These are phyloP conservation scores for Bacillus rossius DNA, from an alignment of 1,140 invertebrate genomes.

Conservation along the genomic window DNA sequence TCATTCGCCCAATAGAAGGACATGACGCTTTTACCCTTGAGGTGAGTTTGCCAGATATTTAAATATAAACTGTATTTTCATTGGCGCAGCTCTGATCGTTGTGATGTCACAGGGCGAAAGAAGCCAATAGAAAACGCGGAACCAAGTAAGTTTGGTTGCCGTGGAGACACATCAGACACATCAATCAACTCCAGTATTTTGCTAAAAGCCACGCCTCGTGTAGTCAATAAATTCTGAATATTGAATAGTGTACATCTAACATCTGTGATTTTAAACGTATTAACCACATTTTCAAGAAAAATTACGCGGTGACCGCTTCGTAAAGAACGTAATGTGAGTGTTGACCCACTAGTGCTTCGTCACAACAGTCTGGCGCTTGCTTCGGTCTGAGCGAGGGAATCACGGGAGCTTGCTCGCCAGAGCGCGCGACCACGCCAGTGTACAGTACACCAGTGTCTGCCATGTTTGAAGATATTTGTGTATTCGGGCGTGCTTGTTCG, in stretches of 20 bases:
- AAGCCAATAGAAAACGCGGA: slow-evolving; percentile 15
- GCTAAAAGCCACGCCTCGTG: slow-evolving; percentile 20
- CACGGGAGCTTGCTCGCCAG: slow-evolving; percentile 8
- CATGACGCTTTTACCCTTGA: slow-evolving; percentile 13
- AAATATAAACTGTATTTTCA: slow-evolving; percentile 14
- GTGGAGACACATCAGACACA: slow-evolving; percentile 17
- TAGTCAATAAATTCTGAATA: slow-evolving; percentile 22
- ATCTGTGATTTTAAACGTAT: slow-evolving; percentile 1
- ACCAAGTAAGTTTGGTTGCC: slow-evolving; percentile 7
- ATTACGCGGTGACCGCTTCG: neutral
- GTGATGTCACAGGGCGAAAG: slow-evolving; percentile 16
- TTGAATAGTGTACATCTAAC: slow-evolving; percentile 15
- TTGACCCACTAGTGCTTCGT: neutral
- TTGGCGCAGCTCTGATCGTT: slow-evolving; percentile 6
- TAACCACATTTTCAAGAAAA: neutral
- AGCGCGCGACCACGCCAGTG: slow-evolving; percentile 18
- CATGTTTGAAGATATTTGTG: slow-evolving; percentile 18
- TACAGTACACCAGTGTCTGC: slow-evolving; percentile 17
- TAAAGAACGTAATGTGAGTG: neutral
- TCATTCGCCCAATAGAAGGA: slow-evolving; percentile 16
- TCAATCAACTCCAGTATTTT: slow-evolving; percentile 22
- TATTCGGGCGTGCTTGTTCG: slow-evolving; percentile 16
- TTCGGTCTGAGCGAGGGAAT: slow-evolving; percentile 7
- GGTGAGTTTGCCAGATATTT: neutral
- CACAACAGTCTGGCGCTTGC: slow-evolving; percentile 3